These are phyloP conservation scores for Lepetodrilus schrolli DNA, from an alignment of 2,888 invertebrate genomes.

Conservation along the genomic window DNA sequence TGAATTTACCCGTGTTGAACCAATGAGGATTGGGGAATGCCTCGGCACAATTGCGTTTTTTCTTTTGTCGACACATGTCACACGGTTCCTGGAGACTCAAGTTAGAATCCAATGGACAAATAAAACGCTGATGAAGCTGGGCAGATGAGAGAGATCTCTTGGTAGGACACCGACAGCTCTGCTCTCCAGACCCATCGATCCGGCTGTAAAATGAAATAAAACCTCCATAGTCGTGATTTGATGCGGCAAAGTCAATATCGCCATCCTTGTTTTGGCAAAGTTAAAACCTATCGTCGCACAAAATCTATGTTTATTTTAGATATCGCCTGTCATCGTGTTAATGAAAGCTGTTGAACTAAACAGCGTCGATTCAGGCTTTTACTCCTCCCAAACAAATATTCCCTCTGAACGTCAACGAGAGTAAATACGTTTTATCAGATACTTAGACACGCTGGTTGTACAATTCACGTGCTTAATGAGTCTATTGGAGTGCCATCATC, in stretches of 20 bases:
- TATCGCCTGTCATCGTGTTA: background rate
- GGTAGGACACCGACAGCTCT: constrained; percentile 25
- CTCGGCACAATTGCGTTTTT: too few relatives aligned
- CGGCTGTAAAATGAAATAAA: constrained; percentile 28
- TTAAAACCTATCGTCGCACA: background rate
- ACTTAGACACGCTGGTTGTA: too few relatives aligned
- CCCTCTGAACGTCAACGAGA: too few relatives aligned
- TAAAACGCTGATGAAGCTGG: constrained; percentile 1
- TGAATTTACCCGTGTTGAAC: constrained; percentile 10
- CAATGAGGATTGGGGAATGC: background rate
- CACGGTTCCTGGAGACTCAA: background rate
- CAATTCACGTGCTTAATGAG: too few relatives aligned
- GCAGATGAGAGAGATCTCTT: constrained; percentile 22
- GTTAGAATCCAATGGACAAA: background rate
- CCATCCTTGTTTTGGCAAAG: background rate
- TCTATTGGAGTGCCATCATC: too few relatives aligned
- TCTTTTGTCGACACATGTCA: too few relatives aligned
- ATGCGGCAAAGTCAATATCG: background rate
- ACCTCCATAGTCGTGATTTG: background rate
- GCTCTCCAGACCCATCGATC: constrained; percentile 28
- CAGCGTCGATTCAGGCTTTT: too few relatives aligned
- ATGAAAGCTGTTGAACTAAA: too few relatives aligned
- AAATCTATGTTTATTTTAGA: background rate
- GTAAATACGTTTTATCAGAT: too few relatives aligned
- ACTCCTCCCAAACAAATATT: too few relatives aligned